Base-by-base conservation (phyloP, 2,113 vertebrate species). In the Ophthalmolycus amberensis region DNA sequence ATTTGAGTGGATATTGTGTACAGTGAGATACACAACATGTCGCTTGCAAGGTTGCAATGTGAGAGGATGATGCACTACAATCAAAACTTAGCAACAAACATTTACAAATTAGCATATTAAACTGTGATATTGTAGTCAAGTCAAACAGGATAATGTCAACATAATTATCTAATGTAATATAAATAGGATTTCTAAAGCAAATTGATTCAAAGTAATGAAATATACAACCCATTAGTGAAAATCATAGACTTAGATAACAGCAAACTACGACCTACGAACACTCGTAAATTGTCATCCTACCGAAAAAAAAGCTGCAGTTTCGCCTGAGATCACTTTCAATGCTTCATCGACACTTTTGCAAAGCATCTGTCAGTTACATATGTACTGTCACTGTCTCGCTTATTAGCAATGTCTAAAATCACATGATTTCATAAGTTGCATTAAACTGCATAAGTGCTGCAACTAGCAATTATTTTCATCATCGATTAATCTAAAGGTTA, bases 1-100 rank as follows among this genome's bases (percentile, higher is more conserved):
- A 84, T 34, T 54, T 54, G 66, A 82, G 48, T 75, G 58, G 29
- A 78, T 75, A 34, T 56, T 71, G 48, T 75, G 66, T 54, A 29
- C 34, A 56, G 63, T 11, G 22, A 67, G 32, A 67, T 10, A 25
- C 73, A 71, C 42, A 67, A 40, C 5, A 34, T 71, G 59, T 52
- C n/a, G 42, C 64, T 67, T 38, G 34, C 20, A n/a, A 75, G 69
- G 8, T 48, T 64, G 11, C 14, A 5, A 18, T 60, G 59, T 72
- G 60, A 69, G 37, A 50, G 4, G 10, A 40, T 32, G 46, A 27
- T 25, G 54, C 7, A 32, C 1, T 0, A 38, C 34, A 46, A 32
- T 59, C 27, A 56, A 22, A 29, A 20, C 59, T 42, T 5, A 54
- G 6, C 5, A 11, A 58, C n/a, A 32, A 44, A 71, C 25, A 66